A percentile compares a stretch with the other conserved stretches of the same genome.
phyloP scores from a whole-genome alignment of 2,888 invertebrate species.

The Cepaea hortensis region DNA sequence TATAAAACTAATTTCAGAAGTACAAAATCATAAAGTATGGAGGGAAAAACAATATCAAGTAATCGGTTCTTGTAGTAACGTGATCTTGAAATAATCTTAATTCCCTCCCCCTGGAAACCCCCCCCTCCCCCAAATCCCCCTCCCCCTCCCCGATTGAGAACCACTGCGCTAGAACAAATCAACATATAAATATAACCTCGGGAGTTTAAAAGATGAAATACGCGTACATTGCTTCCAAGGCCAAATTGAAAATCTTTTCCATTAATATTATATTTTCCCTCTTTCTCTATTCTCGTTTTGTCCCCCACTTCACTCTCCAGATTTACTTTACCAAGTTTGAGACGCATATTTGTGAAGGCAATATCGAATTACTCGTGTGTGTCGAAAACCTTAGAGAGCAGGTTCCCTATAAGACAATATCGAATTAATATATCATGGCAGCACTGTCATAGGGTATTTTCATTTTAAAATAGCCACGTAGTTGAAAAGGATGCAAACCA shows the following conservation, averaged over 20 bases:
- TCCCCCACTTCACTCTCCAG: neutral
- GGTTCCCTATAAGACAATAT: slow-evolving; percentile 13
- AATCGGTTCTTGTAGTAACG: too few relatives aligned
- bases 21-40: too few relatives aligned
- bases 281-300: neutral
- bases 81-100: too few relatives aligned
- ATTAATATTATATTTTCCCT: neutral
- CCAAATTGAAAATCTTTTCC: neutral
- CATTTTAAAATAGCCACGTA: neutral
- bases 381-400: neutral
- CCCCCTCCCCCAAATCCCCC: too few relatives aligned
- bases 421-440: slow-evolving; percentile 21
- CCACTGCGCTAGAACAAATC: too few relatives aligned
- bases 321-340: neutral
- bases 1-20: too few relatives aligned
- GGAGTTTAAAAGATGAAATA: too few relatives aligned
- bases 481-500: neutral
- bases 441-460: neutral
- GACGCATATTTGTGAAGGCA: neutral
- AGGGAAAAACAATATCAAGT: too few relatives aligned
- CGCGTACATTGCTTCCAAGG: too few relatives aligned
- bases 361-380: slow-evolving; percentile 25
- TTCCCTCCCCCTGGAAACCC: too few relatives aligned
- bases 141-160: too few relatives aligned
- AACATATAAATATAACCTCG: too few relatives aligned